These are phyloP conservation scores for Siphamia tubifer DNA, from an alignment of 2,113 vertebrate species.

Conservation along the genomic window DNA sequence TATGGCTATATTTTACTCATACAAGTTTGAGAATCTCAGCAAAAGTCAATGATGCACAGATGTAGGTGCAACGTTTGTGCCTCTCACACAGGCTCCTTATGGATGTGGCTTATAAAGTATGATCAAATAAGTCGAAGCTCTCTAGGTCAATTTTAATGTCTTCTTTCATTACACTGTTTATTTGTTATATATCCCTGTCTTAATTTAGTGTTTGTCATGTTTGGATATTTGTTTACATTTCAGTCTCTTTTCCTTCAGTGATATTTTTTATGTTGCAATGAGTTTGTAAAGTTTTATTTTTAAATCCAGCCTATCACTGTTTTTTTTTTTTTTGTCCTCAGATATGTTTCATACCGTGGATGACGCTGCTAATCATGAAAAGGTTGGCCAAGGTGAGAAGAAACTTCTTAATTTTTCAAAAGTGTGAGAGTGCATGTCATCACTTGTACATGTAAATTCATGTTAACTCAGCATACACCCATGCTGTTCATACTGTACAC, in stretches of 20 bases:
- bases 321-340: conserved; percentile 47
- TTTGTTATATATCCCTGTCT: neutral
- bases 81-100: neutral
- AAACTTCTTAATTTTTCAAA: conserved; percentile 11
- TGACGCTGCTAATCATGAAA: conserved; percentile 79
- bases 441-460: neutral
- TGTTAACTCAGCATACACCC: neutral
- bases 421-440: neutral
- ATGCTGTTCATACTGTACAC: neutral
- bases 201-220: neutral
- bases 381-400: conserved; percentile 85
- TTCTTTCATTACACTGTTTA: neutral
- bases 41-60: neutral
- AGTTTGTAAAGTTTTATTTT: conserved; percentile 1
- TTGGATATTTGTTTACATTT: neutral
- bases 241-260: neutral
- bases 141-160: neutral
- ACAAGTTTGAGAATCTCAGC: neutral
- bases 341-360: conserved; percentile 82
- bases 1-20: neutral
- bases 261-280: neutral
- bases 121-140: neutral
- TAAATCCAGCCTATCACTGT: conserved; percentile 12
- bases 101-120: neutral
- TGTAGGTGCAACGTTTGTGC: neutral